Percentiles rank a stretch among this genome's conserved stretches.
Conservation (phyloP, 2,113 vertebrate genomes). For the Elanus axillaris region DNA sequence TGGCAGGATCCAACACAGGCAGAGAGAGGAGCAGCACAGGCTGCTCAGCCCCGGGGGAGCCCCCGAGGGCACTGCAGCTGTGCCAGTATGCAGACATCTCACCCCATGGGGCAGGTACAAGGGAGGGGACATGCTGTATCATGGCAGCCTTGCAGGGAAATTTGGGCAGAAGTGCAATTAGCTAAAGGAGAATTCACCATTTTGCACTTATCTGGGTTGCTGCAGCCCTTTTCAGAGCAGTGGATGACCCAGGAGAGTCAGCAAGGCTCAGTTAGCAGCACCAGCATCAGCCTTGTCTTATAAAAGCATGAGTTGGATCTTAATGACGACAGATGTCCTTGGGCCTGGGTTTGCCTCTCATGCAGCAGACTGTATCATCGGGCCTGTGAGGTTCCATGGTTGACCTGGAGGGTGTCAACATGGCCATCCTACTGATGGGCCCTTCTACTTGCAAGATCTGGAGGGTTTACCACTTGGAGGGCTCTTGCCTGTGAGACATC, state of each 20-base stretch:
- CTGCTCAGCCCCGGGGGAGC: background rate
- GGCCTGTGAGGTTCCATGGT: background rate
- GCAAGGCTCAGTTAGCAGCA: background rate
- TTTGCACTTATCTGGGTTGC: background rate
- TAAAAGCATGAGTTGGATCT: background rate
- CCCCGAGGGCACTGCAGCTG: background rate
- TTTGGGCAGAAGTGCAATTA: background rate
- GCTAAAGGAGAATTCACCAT: background rate
- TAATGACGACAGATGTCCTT: background rate
- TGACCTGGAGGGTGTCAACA: background rate
- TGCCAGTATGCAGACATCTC: background rate
- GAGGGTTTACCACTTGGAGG: background rate
- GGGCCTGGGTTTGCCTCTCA: background rate
- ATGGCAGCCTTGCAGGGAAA: background rate
- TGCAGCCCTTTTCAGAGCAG: background rate
- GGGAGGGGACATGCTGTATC: background rate
- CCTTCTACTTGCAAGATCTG: rapidly evolving
- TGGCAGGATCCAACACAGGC: background rate
- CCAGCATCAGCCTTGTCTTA: background rate
- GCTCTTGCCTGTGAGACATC: background rate
- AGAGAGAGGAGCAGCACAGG: background rate
- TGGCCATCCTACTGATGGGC: background rate
- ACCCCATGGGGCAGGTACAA: rapidly evolving
- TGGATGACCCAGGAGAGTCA: background rate
- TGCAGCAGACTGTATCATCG: background rate